Base-by-base conservation (phyloP, 2,797 vertebrate species). In the Coilia nasus region DNA sequence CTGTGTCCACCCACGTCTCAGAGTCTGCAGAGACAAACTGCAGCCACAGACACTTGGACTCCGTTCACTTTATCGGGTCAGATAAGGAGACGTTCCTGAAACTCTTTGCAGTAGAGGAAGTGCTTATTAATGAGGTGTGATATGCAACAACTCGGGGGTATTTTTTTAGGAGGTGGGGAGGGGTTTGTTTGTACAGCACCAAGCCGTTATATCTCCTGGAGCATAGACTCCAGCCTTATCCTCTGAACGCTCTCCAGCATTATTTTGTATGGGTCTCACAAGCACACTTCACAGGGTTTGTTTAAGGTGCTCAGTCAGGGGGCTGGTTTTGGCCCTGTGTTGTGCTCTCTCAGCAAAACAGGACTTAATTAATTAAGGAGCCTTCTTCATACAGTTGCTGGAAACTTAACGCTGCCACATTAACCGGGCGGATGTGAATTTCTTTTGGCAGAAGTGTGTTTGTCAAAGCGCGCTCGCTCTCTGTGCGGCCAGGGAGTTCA, bases 391-490 rank as follows among this genome's bases (percentile, higher is more conserved):
- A 81, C 71, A 21, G 44, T 54, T 9, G 78, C 83, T n/a, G 82
- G 31, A 83, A 86, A n/a, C 50, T 84, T 83, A 82, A 71, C 59
- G 71, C 23, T 31, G 23, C 84, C 56, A 56, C 82, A 80, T 62
- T 19, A 81, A 56, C 50, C 28, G 7, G 67, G 83, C 59, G 71
- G 75, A 60, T 64, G 75, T 71, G 81, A n/a, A 44, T 82, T 85
- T 88, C 82, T 81, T 85, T 86, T 83, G 82, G 47, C 82, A 75
- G 46, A 46, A 44, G 84, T 88, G 85, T 81, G 85, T 57, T 62
- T 78, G 41, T 78, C 71, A 31, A 31, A 3, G 35, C 44, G 71
- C 71, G 19, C 5, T 78, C 35, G 35, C 5, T 41, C 15, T 78
- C 71, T 1, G 6, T 6, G 19, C 35, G 19, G 31, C 19, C 35